Base-by-base conservation (phyloP, 1,140 invertebrate genomes). In the Drosophila ananassae region DNA sequence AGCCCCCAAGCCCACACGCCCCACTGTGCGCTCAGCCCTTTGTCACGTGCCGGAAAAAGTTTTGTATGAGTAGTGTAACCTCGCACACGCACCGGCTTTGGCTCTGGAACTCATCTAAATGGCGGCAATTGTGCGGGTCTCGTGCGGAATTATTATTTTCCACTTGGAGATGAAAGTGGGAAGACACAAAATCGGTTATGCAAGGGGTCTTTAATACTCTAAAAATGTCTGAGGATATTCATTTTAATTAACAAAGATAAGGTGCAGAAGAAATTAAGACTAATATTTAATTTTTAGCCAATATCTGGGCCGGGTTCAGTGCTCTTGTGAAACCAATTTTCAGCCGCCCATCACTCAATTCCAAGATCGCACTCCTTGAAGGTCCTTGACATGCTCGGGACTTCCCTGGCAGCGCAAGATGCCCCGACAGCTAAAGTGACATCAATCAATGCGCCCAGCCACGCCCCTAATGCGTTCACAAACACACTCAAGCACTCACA, bases 31-130 rank as follows among this genome's bases (percentile, higher is more conserved):
- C 60, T 9, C 13, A 67, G 83, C 69, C 75, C 76, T 89, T 82
- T 82, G 82, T 87, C 82, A 87, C 82, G 82, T 89, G 75, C 82
- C 79, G 30, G 22, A 47, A 58, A 76, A 89, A 79, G 66, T 87
- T 87, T 79, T 66, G 69, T 73, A 53, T 52, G 21, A 44, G 9
- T 57, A 37, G 53, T 24, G 59, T 44, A 52, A 32, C 44, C 48
- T 47, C 57, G 53, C 12, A n/a, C 39, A 51, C 37, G 58, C 12
- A 30, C 39, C 10, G 7, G 28, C 7, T 32, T 56, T 52, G 39
- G 39, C 4, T 13, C 54, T 67, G 57, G 80, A 87, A 76, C 58
- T 68, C 83, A 68, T 79, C 79, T 89, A 89, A 89, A 89, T 89
- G 83, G 79, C 79, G 9, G 83, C 83, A 89, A 83, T 87, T 89